phyloP scores from a whole-genome alignment of 2,797 vertebrate species.

The Psittacula derbiana region DNA sequence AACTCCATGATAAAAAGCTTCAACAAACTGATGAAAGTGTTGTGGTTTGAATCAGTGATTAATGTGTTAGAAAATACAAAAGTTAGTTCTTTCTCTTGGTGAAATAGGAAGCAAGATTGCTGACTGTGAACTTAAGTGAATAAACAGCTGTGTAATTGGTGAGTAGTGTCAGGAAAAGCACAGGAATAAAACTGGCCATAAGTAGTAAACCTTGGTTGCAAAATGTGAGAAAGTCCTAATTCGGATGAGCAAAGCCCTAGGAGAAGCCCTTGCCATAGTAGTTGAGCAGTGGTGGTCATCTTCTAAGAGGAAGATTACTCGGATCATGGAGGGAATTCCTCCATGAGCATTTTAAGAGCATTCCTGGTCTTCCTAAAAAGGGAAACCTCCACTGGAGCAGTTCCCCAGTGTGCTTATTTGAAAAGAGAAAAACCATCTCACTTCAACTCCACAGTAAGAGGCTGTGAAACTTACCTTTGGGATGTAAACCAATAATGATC shows the following conservation, averaged over 20 bases:
- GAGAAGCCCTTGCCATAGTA: background rate
- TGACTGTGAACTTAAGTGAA: background rate
- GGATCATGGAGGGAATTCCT: background rate
- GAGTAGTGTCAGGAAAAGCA: background rate
- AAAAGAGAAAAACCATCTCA: background rate
- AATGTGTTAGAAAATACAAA: background rate
- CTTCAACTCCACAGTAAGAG: background rate
- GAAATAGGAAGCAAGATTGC: background rate
- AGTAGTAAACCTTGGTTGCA: background rate
- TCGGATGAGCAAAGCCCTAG: background rate
- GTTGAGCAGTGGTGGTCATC: background rate
- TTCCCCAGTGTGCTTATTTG: background rate
- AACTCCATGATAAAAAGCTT: background rate
- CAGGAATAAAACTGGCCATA: rapidly evolving
- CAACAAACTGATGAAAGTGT: background rate
- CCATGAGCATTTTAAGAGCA: background rate
- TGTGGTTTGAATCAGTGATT: background rate
- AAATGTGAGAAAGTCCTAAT: background rate
- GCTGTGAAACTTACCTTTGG: background rate
- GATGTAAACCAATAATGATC: background rate
- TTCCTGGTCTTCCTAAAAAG: background rate
- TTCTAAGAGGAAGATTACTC: background rate
- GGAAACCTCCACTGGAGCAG: background rate
- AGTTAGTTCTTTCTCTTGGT: background rate
- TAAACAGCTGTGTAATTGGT: background rate